Evolutionary conservation across 1,140 invertebrate species (phyloP), one percentile per base, ranked within the genome.

Genomic region (Neodiprion lecontei): DNA sequence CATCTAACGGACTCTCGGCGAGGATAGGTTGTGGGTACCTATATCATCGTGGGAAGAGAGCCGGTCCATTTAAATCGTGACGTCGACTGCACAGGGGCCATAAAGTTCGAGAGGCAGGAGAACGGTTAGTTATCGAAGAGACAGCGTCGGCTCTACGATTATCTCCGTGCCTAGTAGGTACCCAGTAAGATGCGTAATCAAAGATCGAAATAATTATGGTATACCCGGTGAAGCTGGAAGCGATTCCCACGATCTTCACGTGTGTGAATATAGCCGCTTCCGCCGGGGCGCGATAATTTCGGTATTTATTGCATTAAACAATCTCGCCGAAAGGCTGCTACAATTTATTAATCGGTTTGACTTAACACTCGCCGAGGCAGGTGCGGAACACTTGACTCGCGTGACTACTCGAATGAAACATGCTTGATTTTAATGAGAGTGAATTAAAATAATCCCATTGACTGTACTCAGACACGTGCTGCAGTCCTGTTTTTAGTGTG

Each of bases 41-140:
- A 17, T 61, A 61, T 61, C 28, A 61, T 61, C 53, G 53, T 61
- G 53, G 53, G 53, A 61, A 61, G 53, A 61, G 53, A 12, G 61
- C 12, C 17, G 61, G 67, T 23, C 67, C 67, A 69, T 69, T 69
- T 69, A 5, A 69, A 69, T 69, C 61, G 12, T 69, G 61, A 65
- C 61, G 61, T 65, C 61, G 17, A 14, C 12, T 65, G 61, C 12
- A 17, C 28, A 40, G 28, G 28, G 28, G 28, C 28, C 28, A 40
- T 40, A 40, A 40, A 40, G 28, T 40, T 40, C 5, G 28, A 40
- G 28, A 40, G 28, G 28, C 28, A 40, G 28, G 28, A 40, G 28
- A 40, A 40, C 28, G 28, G 28, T 40, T 40, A 40, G 28, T 40
- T 40, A 40, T 40, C 28, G 28, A 40, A 40, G 28, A 40, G 28